Evolutionary conservation across 1,140 invertebrate genomes (phyloP).

Genomic region (Mya arenaria): DNA sequence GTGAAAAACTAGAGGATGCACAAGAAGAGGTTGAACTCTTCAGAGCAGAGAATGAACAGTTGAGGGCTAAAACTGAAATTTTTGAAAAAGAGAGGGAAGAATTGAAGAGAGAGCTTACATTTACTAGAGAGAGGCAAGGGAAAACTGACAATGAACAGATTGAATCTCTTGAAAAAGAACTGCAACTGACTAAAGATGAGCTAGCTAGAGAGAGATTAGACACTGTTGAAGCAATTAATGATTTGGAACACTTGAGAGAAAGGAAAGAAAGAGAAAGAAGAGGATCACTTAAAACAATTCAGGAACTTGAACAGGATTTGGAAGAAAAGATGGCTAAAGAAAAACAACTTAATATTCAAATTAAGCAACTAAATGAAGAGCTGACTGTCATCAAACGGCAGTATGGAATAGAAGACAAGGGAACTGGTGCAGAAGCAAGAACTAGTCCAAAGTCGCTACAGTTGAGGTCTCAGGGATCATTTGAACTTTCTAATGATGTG

Average conservation of each 20-base stretch:
- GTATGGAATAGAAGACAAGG: constrained; percentile 47
- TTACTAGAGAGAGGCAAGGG: constrained; percentile 10
- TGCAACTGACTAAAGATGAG: constrained; percentile 37
- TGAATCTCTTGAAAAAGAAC: constrained; percentile 23
- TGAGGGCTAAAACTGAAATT: constrained; percentile 45
- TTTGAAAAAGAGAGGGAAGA: constrained; percentile 37
- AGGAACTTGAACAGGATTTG: constrained; percentile 32
- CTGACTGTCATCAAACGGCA: constrained; percentile 33
- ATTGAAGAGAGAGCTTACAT: constrained; percentile 23
- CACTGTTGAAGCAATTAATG: constrained; percentile 46
- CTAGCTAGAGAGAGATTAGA: constrained; percentile 46
- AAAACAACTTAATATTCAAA: constrained; percentile 35
- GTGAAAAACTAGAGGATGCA: constrained; percentile 38
- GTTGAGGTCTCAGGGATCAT: constrained; percentile 39
- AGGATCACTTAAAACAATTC: constrained; percentile 35
- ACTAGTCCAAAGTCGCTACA: constrained; percentile 24
- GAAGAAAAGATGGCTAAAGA: constrained; percentile 34
- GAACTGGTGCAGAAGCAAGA: neutral
- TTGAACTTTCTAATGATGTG: constrained; percentile 47
- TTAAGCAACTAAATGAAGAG: constrained; percentile 43
- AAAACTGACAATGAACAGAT: constrained; percentile 28
- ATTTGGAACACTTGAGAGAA: constrained; percentile 39
- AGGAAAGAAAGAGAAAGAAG: constrained; percentile 44
- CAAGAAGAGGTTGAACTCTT: constrained; percentile 38
- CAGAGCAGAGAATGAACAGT: constrained; percentile 23